Base-by-base conservation (phyloP, 2,113 vertebrate species). In the Nematolebias whitei region DNA sequence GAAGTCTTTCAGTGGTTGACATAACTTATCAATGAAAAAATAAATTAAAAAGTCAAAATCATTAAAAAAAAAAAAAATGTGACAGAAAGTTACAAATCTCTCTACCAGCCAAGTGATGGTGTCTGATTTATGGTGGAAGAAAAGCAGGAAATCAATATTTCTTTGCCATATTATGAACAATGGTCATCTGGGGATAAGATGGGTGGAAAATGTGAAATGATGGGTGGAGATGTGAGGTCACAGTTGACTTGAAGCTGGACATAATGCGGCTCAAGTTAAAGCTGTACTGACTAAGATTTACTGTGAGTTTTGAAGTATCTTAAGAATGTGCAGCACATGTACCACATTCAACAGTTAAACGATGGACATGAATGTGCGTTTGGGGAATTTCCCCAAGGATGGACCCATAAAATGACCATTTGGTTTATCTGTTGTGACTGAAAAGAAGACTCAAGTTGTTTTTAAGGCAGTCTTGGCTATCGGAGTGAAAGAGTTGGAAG, bases 381-480 rank as follows among this genome's bases (percentile, higher is more conserved):
- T 40, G 43, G 19, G 57, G 61, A 49, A 77, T 53, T 54, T 50
- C 52, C 51, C 47, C 6, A 15, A 22, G 50, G 26, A 54, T 6
- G 23, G 51, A 43, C 44, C n/a, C 40, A 39, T 23, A 29, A 22
- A 50, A 44, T 8, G 26, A 40, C 43, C 12, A 41, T 43, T 68
- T 53, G 52, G 49, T 48, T 18, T 47, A 24, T 35, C 2, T 39
- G 6, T 49, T 1, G 5, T 59, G 49, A 74, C 58, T 68, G 12
- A 24, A 59, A 22, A n/a, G 16, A 76, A 47, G 57, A 22, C 23
- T 64, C n/a, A n/a, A n/a, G 43, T 32, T n/a, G 63, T 58, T 9
- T 64, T 14, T 60, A 39, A 51, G 23, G 53, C 23, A 43, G 52
- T 39, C 19, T 5, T 2, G 12, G 44, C 14, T 18, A 12, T 49